phyloP scores from a whole-genome alignment of 2,113 vertebrate genomes.

The Oncorhynchus gorbuscha region DNA sequence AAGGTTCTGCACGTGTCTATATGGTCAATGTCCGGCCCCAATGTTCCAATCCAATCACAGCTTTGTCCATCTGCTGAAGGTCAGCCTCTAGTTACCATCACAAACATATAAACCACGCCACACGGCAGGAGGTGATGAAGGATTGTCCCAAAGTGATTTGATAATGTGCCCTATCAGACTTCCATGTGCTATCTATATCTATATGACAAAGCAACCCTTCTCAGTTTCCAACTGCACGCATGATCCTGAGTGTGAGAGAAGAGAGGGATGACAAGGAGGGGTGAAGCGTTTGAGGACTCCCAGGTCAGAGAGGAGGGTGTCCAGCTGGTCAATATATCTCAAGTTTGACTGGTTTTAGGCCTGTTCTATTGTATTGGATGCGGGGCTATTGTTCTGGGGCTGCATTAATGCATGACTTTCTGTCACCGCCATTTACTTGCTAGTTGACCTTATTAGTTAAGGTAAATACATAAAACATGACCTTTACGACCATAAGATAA shows the following conservation, averaged over 20 bases:
- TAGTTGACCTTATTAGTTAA: slow-evolving; percentile 71
- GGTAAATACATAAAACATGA: slow-evolving; percentile 71
- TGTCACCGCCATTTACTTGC: slow-evolving; percentile 62
- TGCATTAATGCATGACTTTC: slow-evolving; percentile 68
- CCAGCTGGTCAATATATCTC: slow-evolving; percentile 74
- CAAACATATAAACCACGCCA: slow-evolving; percentile 38
- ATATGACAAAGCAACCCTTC: slow-evolving; percentile 67
- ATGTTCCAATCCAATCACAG: slow-evolving; percentile 30
- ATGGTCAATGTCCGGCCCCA: slow-evolving; percentile 18
- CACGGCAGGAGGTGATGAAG: neutral
- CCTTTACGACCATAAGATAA: slow-evolving; percentile 53
- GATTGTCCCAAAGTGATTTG: slow-evolving; percentile 43
- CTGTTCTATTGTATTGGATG: slow-evolving; percentile 67
- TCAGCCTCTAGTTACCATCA: slow-evolving; percentile 54
- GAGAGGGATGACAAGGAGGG: slow-evolving; percentile 57
- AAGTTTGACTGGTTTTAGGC: slow-evolving; percentile 67
- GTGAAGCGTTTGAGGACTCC: slow-evolving; percentile 69
- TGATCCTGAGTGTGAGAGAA: slow-evolving; percentile 66
- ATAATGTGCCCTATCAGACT: slow-evolving; percentile 34
- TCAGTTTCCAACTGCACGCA: slow-evolving; percentile 51
- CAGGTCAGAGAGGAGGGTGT: slow-evolving; percentile 69
- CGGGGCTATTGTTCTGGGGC: slow-evolving; percentile 65
- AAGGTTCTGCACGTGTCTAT: slow-evolving; percentile 45
- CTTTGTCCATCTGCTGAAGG: slow-evolving; percentile 58
- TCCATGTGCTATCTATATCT: slow-evolving; percentile 60